phyloP scores from a whole-genome alignment of 2,113 vertebrate genomes.

The Petromus typicus region DNA sequence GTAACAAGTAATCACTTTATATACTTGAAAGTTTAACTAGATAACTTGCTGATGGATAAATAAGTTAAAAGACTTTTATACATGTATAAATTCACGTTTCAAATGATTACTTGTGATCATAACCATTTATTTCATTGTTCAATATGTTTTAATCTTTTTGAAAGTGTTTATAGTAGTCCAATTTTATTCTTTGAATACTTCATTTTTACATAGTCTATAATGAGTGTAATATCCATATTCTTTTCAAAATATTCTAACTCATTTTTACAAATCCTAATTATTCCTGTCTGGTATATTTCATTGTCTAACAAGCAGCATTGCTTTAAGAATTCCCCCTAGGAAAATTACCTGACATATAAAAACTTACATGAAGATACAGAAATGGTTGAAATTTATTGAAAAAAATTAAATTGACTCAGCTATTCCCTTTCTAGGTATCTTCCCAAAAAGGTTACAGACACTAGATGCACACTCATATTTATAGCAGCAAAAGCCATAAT shows the following conservation, averaged over 20 bases:
- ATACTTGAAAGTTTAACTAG: constrained; percentile 36
- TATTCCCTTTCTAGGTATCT: neutral
- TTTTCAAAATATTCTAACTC: neutral
- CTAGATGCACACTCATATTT: no score
- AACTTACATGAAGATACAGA: neutral
- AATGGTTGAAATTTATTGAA: neutral
- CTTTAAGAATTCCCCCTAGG: neutral
- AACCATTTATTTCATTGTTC: neutral
- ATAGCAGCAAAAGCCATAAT: neutral
- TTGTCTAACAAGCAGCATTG: neutral
- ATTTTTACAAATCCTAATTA: constrained; percentile 25
- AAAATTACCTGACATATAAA: neutral
- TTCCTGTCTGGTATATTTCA: neutral
- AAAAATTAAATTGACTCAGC: neutral
- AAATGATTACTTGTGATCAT: constrained; percentile 9
- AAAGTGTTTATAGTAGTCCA: constrained; percentile 50
- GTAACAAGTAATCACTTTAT: neutral
- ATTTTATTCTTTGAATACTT: neutral
- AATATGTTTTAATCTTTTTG: constrained; percentile 41
- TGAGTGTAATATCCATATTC: neutral
- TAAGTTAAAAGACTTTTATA: constrained; percentile 20
- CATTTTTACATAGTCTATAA: neutral
- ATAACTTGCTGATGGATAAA: neutral
- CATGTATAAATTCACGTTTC: neutral
- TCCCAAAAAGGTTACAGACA: neutral